Evolutionary conservation across 2,888 invertebrate genomes (phyloP), one percentile per base, ranked within the genome.

Genomic region (Morpho achilles): DNA sequence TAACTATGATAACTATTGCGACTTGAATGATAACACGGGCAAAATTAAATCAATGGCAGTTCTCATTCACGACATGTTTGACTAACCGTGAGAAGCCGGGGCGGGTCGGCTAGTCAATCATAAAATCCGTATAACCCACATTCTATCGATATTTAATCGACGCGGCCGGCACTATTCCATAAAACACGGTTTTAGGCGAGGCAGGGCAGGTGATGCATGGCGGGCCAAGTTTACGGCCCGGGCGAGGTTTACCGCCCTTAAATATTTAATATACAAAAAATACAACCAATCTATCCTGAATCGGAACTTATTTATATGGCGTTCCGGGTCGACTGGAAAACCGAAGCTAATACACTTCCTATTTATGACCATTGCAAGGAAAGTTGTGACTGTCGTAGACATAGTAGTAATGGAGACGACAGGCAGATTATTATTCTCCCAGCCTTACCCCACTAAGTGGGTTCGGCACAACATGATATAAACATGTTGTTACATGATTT

Each of bases 191-290:
- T 85, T 85, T 82, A 77, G 81, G 82, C 75, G 73, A 74, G 73
- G 76, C 73, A 80, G 74, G 80, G 78, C 85, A 83, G 82, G 84
- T 87, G 87, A 87, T 86, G 78, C 85, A 84, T 82, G 76, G 77
- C 76, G 79, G 80, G 75, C 79, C 68, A 81, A 83, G 72, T 87
- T 89, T 88, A 89, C 85, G 79, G 84, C 79, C 65, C 69, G 75
- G 71, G 80, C 74, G 84, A 82, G 87, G 85, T 84, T 86, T 84
- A 76, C 82, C 79, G 80, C 79, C 69, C 77, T 67, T 72, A 68
- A 72, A 71, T 72, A 71, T 69, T 72, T 72, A 69, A 72, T 72
- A 69, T 66, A 65, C 69, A 70, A 71, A 69, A 67, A 65, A 66
- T 66, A 65, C 58, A 52, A 45, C 60, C 53, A 60, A 54, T 54